A percentile compares a stretch with the other conserved stretches of the same genome.
Evolutionary conservation across 2,888 invertebrate genomes (phyloP).

Genomic region (Epinotia bilunana): DNA sequence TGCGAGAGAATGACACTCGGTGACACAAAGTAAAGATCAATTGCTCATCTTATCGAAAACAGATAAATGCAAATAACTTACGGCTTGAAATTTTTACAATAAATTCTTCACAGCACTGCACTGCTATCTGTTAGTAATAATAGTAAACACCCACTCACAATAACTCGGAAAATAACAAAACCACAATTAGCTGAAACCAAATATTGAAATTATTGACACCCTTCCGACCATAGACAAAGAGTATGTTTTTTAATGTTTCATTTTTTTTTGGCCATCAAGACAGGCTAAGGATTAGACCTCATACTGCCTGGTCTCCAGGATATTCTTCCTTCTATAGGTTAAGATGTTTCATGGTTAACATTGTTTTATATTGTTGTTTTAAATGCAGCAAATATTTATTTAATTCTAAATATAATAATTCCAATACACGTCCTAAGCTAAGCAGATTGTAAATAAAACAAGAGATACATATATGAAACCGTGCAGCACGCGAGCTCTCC

Average conservation of each 20-base stretch:
- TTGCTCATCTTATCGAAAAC: slow-evolving; percentile 16
- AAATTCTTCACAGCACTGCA: slow-evolving; percentile 13
- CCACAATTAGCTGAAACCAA: slow-evolving; percentile 48
- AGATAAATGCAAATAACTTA: slow-evolving; percentile 11
- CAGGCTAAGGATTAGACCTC: too few relatives aligned
- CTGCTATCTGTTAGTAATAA: slow-evolving; percentile 6
- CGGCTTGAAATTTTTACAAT: slow-evolving; percentile 13
- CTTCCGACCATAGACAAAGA: slow-evolving; percentile 59
- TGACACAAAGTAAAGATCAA: slow-evolving; percentile 38
- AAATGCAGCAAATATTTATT: too few relatives aligned
- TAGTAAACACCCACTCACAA: slow-evolving; percentile 35
- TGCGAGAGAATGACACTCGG: slow-evolving; percentile 36
- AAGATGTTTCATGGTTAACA: too few relatives aligned
- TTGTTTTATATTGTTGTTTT: too few relatives aligned
- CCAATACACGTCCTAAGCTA: too few relatives aligned
- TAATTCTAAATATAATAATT: too few relatives aligned
- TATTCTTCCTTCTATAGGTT: too few relatives aligned
- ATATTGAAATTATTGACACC: slow-evolving; percentile 67
- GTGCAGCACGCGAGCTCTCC: too few relatives aligned
- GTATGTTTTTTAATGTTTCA: slow-evolving; percentile 45
- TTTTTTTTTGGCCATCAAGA: not conserved
- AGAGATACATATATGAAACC: not conserved
- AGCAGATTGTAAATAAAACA: not conserved
- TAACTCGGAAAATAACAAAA: slow-evolving; percentile 54
- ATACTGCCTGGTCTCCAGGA: too few relatives aligned